Evolutionary conservation across 1,140 invertebrate species (phyloP).

Genomic region (Ericerus pela): DNA sequence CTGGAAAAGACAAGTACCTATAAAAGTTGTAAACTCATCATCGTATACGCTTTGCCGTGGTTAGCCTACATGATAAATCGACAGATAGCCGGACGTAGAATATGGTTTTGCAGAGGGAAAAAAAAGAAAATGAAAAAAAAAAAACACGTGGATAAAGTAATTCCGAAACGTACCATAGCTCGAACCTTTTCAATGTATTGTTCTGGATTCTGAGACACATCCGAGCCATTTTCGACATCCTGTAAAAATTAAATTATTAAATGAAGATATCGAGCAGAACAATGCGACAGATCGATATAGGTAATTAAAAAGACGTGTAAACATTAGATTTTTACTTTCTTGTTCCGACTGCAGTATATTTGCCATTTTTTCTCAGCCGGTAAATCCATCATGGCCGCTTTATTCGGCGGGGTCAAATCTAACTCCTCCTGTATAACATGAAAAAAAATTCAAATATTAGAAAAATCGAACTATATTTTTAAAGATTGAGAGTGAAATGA

Average conservation of each 20-base stretch:
- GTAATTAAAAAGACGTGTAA: no score
- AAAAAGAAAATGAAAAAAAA: no score
- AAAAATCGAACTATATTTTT: no score
- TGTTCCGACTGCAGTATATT: conserved; percentile 85
- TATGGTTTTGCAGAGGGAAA: no score
- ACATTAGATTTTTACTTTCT: conserved; percentile 46
- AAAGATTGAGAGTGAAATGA: no score
- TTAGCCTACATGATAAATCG: no score
- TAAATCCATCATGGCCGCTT: conserved; percentile 78
- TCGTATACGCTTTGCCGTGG: no score
- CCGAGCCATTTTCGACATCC: conserved; percentile 39
- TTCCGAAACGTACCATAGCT: conserved; percentile 52
- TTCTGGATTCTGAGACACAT: conserved; percentile 59
- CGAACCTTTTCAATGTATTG: conserved; percentile 75
- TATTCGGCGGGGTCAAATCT: conserved; percentile 80
- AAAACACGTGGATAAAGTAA: conserved; percentile 1
- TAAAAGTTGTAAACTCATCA: no score
- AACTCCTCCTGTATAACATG: conserved; percentile 80
- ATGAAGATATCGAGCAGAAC: background rate
- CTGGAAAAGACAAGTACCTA: no score
- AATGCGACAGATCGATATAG: no score
- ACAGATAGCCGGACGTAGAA: no score
- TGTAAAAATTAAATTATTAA: conserved; percentile 16
- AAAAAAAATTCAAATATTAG: no score
- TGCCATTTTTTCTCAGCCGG: conserved; percentile 94